phyloP scores from a whole-genome alignment of 2,797 vertebrate genomes.

The Xiphophorus birchmanni region DNA sequence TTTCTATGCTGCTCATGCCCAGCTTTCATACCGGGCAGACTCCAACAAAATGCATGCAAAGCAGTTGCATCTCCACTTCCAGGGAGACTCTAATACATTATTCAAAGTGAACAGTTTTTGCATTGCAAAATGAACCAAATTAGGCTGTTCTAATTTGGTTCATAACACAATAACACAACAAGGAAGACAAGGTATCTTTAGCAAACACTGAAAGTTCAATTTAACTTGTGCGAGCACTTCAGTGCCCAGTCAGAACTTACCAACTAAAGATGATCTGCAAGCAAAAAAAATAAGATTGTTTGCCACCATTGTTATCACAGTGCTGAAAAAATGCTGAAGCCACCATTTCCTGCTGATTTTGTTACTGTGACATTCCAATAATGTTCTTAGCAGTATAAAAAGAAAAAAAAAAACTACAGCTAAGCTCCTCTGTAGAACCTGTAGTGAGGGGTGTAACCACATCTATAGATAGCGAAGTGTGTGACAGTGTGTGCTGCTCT shows the following conservation, averaged over 20 bases:
- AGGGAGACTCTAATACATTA: constrained; percentile 19
- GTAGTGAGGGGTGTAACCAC: constrained; percentile 83
- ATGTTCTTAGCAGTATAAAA: constrained; percentile 81
- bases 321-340: constrained; percentile 48
- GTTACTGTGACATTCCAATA: constrained; percentile 76
- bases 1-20: constrained; percentile 74
- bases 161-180: constrained; percentile 11
- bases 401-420: constrained; percentile 78
- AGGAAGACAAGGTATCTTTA: constrained; percentile 14
- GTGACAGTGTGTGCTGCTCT: constrained; percentile 68
- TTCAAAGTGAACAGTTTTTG: constrained; percentile 54
- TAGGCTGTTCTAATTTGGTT: not conserved
- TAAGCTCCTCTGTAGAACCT: constrained; percentile 72
- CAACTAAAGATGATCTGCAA: constrained; percentile 48
- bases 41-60: constrained; percentile 70
- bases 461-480: constrained; percentile 80
- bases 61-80: constrained; percentile 46
- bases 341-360: constrained; percentile 58
- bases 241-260: constrained; percentile 66
- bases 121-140: constrained; percentile 70
- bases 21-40: constrained; percentile 50
- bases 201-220: constrained; percentile 7
- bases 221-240: constrained; percentile 7
- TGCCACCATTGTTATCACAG: constrained; percentile 37
- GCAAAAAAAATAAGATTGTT: constrained; percentile 10